These are phyloP conservation scores for Phenganax marumi DNA, from an alignment of 92 coral and sea anemone species.

Conservation along the genomic window DNA sequence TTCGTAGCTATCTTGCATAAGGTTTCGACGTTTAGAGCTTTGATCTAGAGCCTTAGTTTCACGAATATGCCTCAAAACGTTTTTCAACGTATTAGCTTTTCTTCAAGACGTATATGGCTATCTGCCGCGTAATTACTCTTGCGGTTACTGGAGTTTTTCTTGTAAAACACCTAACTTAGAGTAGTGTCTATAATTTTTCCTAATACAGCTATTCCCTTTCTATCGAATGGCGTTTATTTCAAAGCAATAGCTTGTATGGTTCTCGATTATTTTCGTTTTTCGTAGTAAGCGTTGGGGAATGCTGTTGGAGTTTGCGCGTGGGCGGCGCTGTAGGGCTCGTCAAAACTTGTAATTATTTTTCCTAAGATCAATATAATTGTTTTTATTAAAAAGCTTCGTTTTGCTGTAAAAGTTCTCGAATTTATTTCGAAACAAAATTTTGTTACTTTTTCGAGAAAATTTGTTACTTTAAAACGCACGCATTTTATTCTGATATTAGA, in stretches of 20 bases:
- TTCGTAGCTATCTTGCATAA: background rate
- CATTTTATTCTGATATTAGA: too few species aligned
- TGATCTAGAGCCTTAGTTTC: background rate
- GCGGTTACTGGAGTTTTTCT: slow-evolving; percentile 3
- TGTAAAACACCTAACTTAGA: background rate
- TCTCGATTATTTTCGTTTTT: background rate
- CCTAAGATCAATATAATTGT: slow-evolving; percentile 29
- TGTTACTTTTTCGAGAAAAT: too few species aligned
- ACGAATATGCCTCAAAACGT: background rate
- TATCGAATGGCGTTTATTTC: slow-evolving; percentile 2
- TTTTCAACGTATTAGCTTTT: background rate
- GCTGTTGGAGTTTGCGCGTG: background rate
- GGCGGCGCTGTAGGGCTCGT: slow-evolving; percentile 17
- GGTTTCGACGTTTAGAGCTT: too few species aligned
- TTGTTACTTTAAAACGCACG: too few species aligned
- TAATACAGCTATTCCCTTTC: background rate
- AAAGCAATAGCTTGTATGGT: background rate
- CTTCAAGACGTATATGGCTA: background rate
- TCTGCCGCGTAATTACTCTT: background rate
- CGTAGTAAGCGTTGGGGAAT: background rate
- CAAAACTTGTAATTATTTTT: slow-evolving; percentile 34
- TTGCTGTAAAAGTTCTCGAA: background rate
- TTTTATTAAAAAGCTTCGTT: slow-evolving; percentile 6
- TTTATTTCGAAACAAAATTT: background rate
- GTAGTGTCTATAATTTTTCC: slow-evolving; percentile 20